These are phyloP conservation scores for Amphipoea oculea DNA, from an alignment of 2,888 invertebrate genomes.

Conservation along the genomic window DNA sequence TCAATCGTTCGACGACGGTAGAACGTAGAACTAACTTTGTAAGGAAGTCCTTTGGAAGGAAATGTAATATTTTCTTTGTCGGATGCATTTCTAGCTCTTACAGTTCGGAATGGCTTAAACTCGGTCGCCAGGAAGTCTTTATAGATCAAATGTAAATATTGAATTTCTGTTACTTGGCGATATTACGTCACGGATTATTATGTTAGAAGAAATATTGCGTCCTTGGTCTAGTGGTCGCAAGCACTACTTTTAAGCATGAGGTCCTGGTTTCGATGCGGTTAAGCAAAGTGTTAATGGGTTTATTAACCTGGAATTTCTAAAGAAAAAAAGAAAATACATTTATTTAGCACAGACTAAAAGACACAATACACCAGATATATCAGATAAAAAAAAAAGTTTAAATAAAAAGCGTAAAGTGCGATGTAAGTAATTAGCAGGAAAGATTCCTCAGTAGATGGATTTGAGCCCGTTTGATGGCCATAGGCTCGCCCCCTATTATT, in stretches of 20 bases:
- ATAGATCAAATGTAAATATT: slow-evolving; percentile 50
- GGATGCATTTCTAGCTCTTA: slow-evolving; percentile 52
- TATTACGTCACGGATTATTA: not conserved
- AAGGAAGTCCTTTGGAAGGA: slow-evolving; percentile 48
- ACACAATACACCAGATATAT: too few species aligned
- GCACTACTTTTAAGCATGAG: not conserved
- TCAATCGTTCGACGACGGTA: slow-evolving; percentile 32
- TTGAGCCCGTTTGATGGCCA: not conserved
- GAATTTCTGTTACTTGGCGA: slow-evolving; percentile 12
- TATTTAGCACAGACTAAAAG: too few species aligned
- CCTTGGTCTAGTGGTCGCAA: not conserved
- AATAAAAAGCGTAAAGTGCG: too few species aligned
- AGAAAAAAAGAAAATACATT: too few species aligned
- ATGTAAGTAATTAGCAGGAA: too few species aligned
- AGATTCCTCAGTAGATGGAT: not conserved
- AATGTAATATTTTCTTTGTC: slow-evolving; percentile 57
- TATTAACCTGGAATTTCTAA: not conserved
- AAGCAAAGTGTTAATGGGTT: not conserved
- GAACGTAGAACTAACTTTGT: slow-evolving; percentile 37
- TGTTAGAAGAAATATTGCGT: not conserved
- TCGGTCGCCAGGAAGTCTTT: slow-evolving; percentile 24
- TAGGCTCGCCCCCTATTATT: not conserved
- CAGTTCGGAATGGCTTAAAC: slow-evolving; percentile 43
- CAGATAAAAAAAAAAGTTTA: too few species aligned
- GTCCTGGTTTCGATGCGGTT: not conserved